Evolutionary conservation across 1,140 invertebrate genomes (phyloP), one percentile per base, ranked within the genome.

Genomic region (Procambarus clarkii): DNA sequence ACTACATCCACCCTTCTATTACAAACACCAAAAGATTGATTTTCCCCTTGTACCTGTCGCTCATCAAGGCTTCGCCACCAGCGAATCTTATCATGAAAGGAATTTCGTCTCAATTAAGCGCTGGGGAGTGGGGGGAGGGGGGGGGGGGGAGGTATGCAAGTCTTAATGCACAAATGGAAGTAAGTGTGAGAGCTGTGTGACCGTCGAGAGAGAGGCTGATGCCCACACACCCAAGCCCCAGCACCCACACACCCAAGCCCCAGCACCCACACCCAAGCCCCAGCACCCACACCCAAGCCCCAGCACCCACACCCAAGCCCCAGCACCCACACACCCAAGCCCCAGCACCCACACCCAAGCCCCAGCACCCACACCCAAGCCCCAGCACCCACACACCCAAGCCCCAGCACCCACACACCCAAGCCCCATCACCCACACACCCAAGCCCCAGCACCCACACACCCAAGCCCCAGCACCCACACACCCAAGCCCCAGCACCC

Each of bases 51-150:
- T 50, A 13, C 80, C 80, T 54, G 18, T 50, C 45, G 50, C 80
- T 82, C 80, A 82, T 82, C 80, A 82, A 60, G 18, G 80, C 24
- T 21, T 54, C 46, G 44, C 50, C 80, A 82, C 48, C 80, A 50
- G 44, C 50, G 80, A 82, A 60, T 64, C 54, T 15, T n/a, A 54
- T 48, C 79, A 24, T 82, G 80, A 82, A 82, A 60, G 80, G 80
- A 82, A 82, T 82, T 60, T 82, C 50, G 54, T 64, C 74, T 76
- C 64, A 76, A 74, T 46, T 48, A 85, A 74, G 83, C 15, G 83
- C 48, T 45, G n/a, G 71, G 64, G 34, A 34, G 34, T 34, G 34
- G 34, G 34, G 34, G 34, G 34, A 34, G 34, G 34, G 34, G 1
- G 34, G 34, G 34, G 34, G 34, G 34, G 34, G 34, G 71, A 76